Conservation (phyloP, 2,888 invertebrate species). For the Cephus pulcher region DNA sequence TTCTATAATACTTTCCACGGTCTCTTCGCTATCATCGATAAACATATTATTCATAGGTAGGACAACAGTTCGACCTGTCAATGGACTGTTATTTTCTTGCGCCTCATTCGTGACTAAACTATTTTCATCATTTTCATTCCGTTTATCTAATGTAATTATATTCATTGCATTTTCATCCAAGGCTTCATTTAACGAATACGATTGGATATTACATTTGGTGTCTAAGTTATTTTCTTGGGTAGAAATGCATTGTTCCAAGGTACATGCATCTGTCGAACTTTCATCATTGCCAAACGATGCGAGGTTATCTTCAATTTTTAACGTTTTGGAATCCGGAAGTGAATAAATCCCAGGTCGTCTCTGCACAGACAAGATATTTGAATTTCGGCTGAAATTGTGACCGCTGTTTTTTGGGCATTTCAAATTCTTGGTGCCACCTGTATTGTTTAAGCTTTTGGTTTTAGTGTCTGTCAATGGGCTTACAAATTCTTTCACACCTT, state of each 20-base stretch:
- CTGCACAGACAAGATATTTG: slow-evolving; percentile 15
- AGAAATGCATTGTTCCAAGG: background rate
- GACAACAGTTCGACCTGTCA: slow-evolving; percentile 33
- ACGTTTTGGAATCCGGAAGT: slow-evolving; percentile 7
- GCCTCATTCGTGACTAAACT: background rate
- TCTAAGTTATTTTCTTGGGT: background rate
- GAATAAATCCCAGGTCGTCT: slow-evolving; percentile 31
- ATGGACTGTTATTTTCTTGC: slow-evolving; percentile 22
- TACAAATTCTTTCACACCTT: slow-evolving; percentile 29
- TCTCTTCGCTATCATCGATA: background rate
- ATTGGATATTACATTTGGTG: background rate
- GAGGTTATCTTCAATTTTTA: no score
- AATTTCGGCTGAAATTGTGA: no score
- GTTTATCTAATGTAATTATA: background rate
- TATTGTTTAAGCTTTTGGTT: background rate
- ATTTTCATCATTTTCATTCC: background rate
- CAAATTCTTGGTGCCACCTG: background rate
- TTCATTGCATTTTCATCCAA: background rate
- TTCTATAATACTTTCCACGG: background rate
- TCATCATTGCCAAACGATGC: no score
- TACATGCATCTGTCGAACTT: no score
- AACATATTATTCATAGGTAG: slow-evolving; percentile 9
- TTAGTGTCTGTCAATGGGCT: background rate
- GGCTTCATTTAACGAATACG: background rate
- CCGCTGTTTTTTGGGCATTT: background rate